These are phyloP conservation scores for Rapana venosa DNA, from an alignment of 2,888 invertebrate genomes.

Conservation along the genomic window DNA sequence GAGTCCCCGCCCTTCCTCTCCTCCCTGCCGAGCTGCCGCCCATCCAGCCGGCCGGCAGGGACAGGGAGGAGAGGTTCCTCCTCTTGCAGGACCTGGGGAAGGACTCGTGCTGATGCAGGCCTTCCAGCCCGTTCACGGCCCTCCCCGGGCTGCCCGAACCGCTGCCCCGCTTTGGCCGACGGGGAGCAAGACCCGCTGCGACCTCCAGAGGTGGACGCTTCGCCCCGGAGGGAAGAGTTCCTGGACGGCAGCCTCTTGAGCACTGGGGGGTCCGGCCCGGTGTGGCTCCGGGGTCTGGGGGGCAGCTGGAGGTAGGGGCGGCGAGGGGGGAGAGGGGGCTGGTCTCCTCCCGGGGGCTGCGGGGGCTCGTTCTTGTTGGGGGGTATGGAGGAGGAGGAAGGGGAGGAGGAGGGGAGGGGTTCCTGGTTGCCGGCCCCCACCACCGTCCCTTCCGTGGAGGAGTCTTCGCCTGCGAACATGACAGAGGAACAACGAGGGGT, in stretches of 20 bases:
- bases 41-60: conserved; percentile 44
- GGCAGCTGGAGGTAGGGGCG: conserved; percentile 16
- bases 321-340: not conserved
- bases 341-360: not conserved
- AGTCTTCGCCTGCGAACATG: conserved; percentile 30
- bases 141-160: not conserved
- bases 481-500: not conserved
- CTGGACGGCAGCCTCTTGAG: conserved; percentile 13
- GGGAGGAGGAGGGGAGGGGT: not conserved
- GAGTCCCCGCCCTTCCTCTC: not conserved
- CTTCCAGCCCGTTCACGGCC: conserved; percentile 18
- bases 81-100: conserved; percentile 20
- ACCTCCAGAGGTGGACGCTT: not conserved
- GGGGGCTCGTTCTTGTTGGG: conserved; percentile 26
- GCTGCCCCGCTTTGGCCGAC: not conserved
- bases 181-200: not conserved
- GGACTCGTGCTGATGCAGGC: conserved; percentile 23
- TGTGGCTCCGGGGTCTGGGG: not conserved
- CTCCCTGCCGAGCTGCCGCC: conserved; percentile 37
- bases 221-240: not conserved
- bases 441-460: conserved; percentile 29
- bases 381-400: not conserved
- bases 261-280: conserved; percentile 2
- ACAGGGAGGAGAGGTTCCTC: conserved; percentile 45
- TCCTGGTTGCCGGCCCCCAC: not conserved